These are phyloP conservation scores for Orthosia cruda DNA, from an alignment of 2,888 invertebrate genomes.

Conservation along the genomic window DNA sequence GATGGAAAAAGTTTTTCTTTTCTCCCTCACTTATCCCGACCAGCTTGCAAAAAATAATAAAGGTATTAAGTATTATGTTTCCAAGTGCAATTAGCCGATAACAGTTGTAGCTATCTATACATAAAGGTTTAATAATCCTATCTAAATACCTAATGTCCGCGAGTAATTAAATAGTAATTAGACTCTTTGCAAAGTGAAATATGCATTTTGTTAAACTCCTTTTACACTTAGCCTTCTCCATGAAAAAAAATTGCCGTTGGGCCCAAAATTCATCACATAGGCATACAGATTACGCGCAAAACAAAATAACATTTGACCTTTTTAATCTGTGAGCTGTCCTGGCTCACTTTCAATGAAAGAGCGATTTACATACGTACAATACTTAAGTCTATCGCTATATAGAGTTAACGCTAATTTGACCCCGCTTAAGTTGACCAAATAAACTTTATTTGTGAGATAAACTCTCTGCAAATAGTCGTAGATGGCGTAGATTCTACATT, in stretches of 20 bases:
- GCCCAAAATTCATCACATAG: slow-evolving; percentile 38
- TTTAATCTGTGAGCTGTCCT: slow-evolving; percentile 51
- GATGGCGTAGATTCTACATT: not conserved
- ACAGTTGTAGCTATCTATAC: not conserved
- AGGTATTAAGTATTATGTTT: not conserved
- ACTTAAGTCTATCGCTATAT: slow-evolving; percentile 20
- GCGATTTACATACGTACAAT: slow-evolving; percentile 30
- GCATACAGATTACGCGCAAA: slow-evolving; percentile 44
- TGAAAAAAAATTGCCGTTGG: slow-evolving; percentile 25
- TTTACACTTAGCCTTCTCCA: slow-evolving; percentile 1
- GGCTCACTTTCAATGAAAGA: slow-evolving; percentile 49
- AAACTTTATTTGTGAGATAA: slow-evolving; percentile 27
- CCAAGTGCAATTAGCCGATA: not conserved
- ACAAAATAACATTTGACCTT: slow-evolving; percentile 58
- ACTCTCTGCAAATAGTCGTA: not conserved
- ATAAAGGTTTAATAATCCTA: not conserved
- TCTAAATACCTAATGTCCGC: not conserved
- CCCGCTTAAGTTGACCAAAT: slow-evolving; percentile 33
- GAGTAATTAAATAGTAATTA: slow-evolving; percentile 29
- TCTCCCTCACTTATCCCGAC: not conserved
- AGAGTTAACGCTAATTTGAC: slow-evolving; percentile 36
- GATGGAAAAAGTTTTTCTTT: not conserved
- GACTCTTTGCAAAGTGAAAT: not conserved
- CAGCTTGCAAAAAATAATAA: not conserved
- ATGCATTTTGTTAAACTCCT: slow-evolving; percentile 16